phyloP scores from a whole-genome alignment of 2,113 vertebrate genomes.

The Leptobrachium leishanense region DNA sequence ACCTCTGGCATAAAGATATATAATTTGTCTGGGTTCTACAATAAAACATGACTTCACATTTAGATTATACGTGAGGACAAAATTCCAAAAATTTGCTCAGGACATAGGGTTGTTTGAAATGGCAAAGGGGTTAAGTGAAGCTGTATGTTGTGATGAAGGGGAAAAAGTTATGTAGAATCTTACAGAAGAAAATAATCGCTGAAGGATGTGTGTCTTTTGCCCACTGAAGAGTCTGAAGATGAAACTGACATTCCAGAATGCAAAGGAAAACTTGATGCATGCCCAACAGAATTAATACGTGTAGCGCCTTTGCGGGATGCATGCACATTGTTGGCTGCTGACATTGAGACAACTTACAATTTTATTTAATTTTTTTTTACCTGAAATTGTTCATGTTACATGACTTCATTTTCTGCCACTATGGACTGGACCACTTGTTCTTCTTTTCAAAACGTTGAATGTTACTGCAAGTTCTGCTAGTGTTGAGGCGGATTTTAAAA shows the following conservation, averaged over 20 bases:
- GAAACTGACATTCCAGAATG: not conserved
- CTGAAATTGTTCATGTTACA: constrained; percentile 41
- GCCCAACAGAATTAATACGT: constrained; percentile 7
- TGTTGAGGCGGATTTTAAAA: constrained; percentile 51
- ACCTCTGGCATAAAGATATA: no score
- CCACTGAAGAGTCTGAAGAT: not conserved
- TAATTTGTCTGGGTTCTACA: no score
- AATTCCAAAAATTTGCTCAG: no score
- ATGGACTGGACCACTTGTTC: not conserved
- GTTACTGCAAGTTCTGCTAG: constrained; percentile 38
- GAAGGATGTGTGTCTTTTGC: no score
- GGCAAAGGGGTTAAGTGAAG: no score
- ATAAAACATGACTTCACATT: no score
- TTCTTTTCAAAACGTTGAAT: not conserved
- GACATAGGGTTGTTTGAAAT: no score
- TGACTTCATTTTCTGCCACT: constrained; percentile 39
- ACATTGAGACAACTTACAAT: constrained; percentile 37
- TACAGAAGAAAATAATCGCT: no score
- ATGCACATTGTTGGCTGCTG: constrained; percentile 5
- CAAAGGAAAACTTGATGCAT: not conserved
- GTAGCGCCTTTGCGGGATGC: not conserved
- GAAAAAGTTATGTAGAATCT: no score
- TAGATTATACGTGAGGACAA: no score
- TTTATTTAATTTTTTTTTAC: constrained; percentile 35
- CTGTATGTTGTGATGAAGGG: no score